Evolutionary conservation across 92 coral and sea anemone species (phyloP).

Genomic region (Zoanthus sansibaricus): DNA sequence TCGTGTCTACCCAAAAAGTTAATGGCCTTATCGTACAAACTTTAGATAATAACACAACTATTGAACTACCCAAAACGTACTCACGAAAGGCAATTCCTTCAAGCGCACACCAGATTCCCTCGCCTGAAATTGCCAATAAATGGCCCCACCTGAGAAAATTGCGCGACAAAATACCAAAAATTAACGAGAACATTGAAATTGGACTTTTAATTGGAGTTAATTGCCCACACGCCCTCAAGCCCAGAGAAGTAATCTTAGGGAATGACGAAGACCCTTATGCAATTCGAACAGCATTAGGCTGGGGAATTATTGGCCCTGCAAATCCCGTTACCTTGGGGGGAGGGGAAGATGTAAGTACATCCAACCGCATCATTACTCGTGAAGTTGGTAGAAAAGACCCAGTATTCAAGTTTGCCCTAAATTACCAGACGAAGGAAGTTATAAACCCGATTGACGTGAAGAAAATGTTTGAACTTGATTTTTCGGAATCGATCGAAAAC

Average conservation of each 20-base stretch:
- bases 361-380: slow-evolving; percentile 10
- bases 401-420: neutral
- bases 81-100: slow-evolving; percentile 56
- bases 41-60: slow-evolving; percentile 29
- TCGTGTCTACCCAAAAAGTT: slow-evolving; percentile 51
- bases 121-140: slow-evolving; percentile 43
- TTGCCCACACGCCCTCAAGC: slow-evolving; percentile 43
- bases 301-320: slow-evolving; percentile 65
- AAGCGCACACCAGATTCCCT: slow-evolving; percentile 42
- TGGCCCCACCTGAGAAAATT: slow-evolving; percentile 50
- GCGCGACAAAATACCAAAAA: slow-evolving; percentile 23
- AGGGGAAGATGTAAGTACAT: slow-evolving; percentile 19
- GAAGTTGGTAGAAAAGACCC: neutral
- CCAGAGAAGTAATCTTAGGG: slow-evolving; percentile 17
- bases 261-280: slow-evolving; percentile 51
- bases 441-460: slow-evolving; percentile 48
- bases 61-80: slow-evolving; percentile 60
- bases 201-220: slow-evolving; percentile 51
- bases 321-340: neutral
- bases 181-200: slow-evolving; percentile 38
- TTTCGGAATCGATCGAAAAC: slow-evolving; percentile 18
- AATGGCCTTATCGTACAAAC: slow-evolving; percentile 44
- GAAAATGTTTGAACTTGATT: slow-evolving; percentile 52
- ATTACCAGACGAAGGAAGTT: slow-evolving; percentile 45
- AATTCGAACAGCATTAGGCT: slow-evolving; percentile 44